Evolutionary conservation across 2,113 vertebrate genomes (phyloP), one percentile per base, ranked within the genome.

Genomic region (Gobiocypris rarus): DNA sequence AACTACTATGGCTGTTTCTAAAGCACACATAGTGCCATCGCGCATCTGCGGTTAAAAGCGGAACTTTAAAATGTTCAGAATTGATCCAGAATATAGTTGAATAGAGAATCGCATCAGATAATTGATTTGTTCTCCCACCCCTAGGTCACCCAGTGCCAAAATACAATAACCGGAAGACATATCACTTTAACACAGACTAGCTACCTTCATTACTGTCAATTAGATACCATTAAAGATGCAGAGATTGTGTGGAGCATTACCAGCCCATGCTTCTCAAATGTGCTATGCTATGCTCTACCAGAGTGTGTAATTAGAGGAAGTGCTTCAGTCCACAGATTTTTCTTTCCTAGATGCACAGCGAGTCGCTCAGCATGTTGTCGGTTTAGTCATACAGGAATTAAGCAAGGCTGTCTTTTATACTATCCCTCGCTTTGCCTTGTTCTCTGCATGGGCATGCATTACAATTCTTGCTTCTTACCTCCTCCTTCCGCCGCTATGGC

Each of bases 261-360:
- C 45, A 84, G 38, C 17, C 10, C 22, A 41, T 78, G 74, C 34
- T 22, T 70, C 52, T 48, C 52, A 79, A 69, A 77, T 70, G 75
- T 63, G 41, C 69, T 31, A n/a, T 58, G 41, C 34, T 10, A 45
- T 70, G 83, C 65, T 80, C 77, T 65, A 65, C 24, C 34, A 67
- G 65, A 86, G 83, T 81, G 61, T 90, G 91, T 89, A 83, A 90
- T 89, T 89, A 83, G 82, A 88, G 78, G 61, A 86, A 88, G 73
- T 79, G 87, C 84, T 89, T 87, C 80, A 84, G 81, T 83, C 77
- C 86, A 90, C 87, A 67, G 87, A 91, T 88, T 91, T 81, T 83
- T 83, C 69, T 14, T 14, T 83, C 41, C 45, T 24, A 61, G 81
- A 83, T 83, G 85, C 67, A 41, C 77, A 76, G 19, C 24, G 69